Evolutionary conservation across 2,888 invertebrate genomes (phyloP).

Genomic region (Meloe dianella): DNA sequence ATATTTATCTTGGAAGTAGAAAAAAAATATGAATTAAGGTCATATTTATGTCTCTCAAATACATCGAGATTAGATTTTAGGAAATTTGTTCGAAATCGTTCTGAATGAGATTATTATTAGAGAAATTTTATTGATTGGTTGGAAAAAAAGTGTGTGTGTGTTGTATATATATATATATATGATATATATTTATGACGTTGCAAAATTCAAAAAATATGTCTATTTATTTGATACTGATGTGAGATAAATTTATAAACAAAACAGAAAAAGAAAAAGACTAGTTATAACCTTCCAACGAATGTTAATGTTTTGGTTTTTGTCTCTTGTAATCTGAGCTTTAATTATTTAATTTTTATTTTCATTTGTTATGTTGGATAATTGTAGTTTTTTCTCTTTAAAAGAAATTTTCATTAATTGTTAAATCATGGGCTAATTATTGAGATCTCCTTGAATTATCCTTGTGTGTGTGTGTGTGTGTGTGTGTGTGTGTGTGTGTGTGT

Average conservation of each 20-base stretch:
- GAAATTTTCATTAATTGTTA: neutral
- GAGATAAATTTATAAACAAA: neutral
- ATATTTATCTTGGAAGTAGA: too few species aligned
- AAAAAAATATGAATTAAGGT: too few species aligned
- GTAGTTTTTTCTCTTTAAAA: neutral
- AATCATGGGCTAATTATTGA: too few species aligned
- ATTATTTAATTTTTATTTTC: neutral
- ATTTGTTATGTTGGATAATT: neutral
- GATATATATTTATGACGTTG: neutral
- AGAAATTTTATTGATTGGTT: neutral
- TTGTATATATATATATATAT: neutral
- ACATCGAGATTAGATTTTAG: too few species aligned
- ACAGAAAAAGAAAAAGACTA: neutral
- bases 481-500: too few species aligned
- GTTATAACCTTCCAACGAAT: constrained; percentile 9
- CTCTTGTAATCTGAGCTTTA: neutral
- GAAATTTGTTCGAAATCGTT: too few species aligned
- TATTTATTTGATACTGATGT: neutral
- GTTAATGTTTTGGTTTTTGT: neutral
- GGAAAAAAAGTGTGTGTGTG: neutral
- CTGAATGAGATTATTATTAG: too few species aligned
- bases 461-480: too few species aligned
- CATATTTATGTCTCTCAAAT: too few species aligned
- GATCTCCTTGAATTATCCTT: neutral
- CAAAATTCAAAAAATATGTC: neutral